Conservation (phyloP, 2,888 invertebrate genomes). For the Dendrolimus pini region DNA sequence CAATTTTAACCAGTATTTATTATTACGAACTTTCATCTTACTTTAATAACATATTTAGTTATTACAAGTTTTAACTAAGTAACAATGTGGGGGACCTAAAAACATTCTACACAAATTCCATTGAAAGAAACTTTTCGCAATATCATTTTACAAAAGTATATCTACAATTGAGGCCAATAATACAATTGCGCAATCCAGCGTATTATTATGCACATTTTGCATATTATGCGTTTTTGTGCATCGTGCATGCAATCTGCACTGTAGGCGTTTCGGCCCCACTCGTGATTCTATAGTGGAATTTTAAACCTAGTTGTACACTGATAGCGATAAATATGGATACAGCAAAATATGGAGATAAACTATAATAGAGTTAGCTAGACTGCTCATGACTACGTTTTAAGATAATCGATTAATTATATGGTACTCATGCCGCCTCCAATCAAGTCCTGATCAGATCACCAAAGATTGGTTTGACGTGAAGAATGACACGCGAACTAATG, state of each 20-base stretch:
- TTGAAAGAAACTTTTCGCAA: background rate
- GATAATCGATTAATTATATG: too few relatives aligned
- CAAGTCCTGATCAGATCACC: too few relatives aligned
- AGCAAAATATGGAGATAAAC: too few relatives aligned
- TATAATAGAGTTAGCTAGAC: too few relatives aligned
- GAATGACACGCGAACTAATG: too few relatives aligned
- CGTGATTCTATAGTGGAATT: background rate
- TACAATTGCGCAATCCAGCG: background rate
- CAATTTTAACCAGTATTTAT: too few relatives aligned
- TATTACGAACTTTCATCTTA: too few relatives aligned
- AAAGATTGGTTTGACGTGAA: too few relatives aligned
- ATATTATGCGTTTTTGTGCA: background rate
- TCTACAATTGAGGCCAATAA: background rate
- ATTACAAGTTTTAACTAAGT: background rate
- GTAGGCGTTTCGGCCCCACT: background rate
- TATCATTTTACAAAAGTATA: background rate
- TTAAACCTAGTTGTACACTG: background rate
- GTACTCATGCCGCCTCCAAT: too few relatives aligned
- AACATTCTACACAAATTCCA: background rate
- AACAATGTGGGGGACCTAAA: conserved; percentile 10
- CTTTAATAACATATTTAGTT: background rate
- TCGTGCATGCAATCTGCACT: background rate
- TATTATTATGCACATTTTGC: background rate
- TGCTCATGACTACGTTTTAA: too few relatives aligned
- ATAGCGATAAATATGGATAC: background rate